A percentile compares a stretch with the other conserved stretches of the same genome.
Evolutionary conservation across 2,113 vertebrate genomes (phyloP).

Genomic region (Melanerpes formicivorus): DNA sequence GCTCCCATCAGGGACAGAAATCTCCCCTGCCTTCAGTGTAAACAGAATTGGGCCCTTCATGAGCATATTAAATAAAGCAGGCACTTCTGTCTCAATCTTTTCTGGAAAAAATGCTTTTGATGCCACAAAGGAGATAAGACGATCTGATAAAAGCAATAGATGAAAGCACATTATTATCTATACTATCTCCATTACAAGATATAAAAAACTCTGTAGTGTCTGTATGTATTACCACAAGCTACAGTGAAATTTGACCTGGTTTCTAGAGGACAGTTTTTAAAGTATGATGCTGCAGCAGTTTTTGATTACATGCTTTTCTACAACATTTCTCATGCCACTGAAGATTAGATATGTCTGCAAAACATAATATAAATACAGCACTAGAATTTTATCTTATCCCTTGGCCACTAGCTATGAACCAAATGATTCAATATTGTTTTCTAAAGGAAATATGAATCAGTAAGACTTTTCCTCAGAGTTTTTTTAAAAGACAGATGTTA

Average conservation of each 20-base stretch:
- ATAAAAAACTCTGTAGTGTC: constrained; percentile 35
- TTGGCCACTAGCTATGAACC: constrained; percentile 54
- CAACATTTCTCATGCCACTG: constrained; percentile 65
- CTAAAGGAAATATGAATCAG: constrained; percentile 44
- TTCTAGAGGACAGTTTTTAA: constrained; percentile 72
- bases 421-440: constrained; percentile 57
- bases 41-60: constrained; percentile 39
- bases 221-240: constrained; percentile 56
- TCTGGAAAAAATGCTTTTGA: constrained; percentile 59
- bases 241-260: constrained; percentile 66
- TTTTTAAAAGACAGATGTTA: not conserved
- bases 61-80: constrained; percentile 26
- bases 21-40: not conserved
- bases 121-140: constrained; percentile 51
- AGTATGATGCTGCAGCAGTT: constrained; percentile 67
- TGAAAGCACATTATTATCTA: constrained; percentile 64
- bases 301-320: constrained; percentile 59
- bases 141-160: constrained; percentile 66
- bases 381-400: constrained; percentile 68
- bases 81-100: constrained; percentile 46
- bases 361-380: constrained; percentile 70
- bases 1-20: constrained; percentile 34
- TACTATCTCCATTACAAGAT: constrained; percentile 57
- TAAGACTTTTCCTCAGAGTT: not conserved
- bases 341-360: constrained; percentile 72